These are phyloP conservation scores for Atta texana DNA, from an alignment of 1,140 invertebrate species.

Conservation along the genomic window DNA sequence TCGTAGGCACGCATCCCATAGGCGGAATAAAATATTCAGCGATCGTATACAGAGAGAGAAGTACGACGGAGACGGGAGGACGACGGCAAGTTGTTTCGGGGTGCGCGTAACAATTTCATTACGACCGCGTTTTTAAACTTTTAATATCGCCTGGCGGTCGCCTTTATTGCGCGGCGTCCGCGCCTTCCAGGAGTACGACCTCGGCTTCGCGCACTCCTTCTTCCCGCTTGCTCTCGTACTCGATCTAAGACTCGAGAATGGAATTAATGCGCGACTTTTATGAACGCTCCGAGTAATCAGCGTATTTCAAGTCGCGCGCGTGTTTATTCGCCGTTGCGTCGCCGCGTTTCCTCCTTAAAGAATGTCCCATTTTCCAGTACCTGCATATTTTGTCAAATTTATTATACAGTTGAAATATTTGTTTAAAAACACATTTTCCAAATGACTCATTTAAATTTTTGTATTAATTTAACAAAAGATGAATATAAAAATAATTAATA, in stretches of 20 bases:
- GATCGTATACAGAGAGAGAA: conserved; percentile 6
- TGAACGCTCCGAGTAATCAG: conserved; percentile 63
- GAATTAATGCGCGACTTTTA: conserved; percentile 70
- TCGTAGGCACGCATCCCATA: conserved; percentile 64
- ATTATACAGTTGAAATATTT: too few species aligned
- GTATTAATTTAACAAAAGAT: too few species aligned
- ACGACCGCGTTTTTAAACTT: conserved; percentile 66
- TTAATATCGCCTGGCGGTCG: conserved; percentile 71
- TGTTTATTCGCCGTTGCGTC: conserved; percentile 46
- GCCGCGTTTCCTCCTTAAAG: not conserved
- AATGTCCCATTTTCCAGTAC: conserved; percentile 21
- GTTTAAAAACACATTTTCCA: too few species aligned
- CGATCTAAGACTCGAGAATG: conserved; percentile 14
- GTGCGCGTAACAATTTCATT: conserved; percentile 73
- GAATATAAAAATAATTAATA: too few species aligned
- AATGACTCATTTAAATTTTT: too few species aligned
- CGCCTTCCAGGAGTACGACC: conserved; percentile 55
- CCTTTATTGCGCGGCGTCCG: conserved; percentile 68
- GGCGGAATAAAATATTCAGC: conserved; percentile 48
- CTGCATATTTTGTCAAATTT: not conserved
- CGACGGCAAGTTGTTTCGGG: conserved; percentile 53
- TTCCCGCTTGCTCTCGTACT: not conserved
- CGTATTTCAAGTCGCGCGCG: conserved; percentile 55
- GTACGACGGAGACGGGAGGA: not conserved
- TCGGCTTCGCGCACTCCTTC: conserved; percentile 25